phyloP scores from a whole-genome alignment of 2,888 invertebrate genomes.

The Drosophila conformis region DNA sequence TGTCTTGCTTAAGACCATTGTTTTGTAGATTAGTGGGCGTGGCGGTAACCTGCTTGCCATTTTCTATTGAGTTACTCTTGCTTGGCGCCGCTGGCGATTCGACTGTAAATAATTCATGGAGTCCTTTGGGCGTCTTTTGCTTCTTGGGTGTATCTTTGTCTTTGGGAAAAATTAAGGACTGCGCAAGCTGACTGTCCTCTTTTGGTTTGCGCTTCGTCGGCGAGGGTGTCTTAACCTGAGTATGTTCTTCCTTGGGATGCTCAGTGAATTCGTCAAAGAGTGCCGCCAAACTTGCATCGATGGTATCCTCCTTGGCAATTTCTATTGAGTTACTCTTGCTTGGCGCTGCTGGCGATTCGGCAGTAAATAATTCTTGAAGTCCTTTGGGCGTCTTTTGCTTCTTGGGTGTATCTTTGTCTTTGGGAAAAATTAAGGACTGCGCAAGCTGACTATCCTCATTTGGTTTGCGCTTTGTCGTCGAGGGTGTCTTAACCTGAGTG shows the following conservation, averaged over 20 bases:
- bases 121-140: neutral
- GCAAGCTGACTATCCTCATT: no score
- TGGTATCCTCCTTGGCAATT: no score
- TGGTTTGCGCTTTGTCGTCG: neutral
- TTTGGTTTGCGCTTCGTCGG: conserved; percentile 3
- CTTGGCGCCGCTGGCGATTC: no score
- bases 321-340: no score
- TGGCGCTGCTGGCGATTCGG: no score
- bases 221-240: neutral
- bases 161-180: neutral
- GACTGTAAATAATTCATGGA: neutral
- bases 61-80: neutral
- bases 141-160: neutral
- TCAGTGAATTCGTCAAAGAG: no score
- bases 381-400: no score
- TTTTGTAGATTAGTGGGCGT: neutral
- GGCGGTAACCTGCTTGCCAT: neutral
- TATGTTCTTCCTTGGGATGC: neutral
- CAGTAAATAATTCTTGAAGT: no score
- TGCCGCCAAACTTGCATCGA: no score
- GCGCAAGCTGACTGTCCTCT: neutral
- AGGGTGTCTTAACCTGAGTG: neutral
- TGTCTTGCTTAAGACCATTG: no score
- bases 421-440: no score
- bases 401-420: no score